Percentiles rank a stretch among this genome's conserved stretches.
phyloP scores from a whole-genome alignment of 2,113 vertebrate genomes.

The Festucalex cinctus region DNA sequence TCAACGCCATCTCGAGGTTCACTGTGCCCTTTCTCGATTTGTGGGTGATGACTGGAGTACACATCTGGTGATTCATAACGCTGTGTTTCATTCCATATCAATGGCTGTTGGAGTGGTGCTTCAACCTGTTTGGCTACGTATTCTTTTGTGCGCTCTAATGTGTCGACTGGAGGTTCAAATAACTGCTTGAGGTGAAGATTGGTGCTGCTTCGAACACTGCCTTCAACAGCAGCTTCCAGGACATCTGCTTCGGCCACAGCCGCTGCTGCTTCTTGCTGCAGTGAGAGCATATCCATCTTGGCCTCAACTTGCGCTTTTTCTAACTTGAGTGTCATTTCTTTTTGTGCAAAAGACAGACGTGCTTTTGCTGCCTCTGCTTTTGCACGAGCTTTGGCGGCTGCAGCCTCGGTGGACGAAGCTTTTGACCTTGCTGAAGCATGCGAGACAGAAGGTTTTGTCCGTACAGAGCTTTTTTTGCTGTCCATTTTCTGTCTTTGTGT shows the following conservation, averaged over 20 bases:
- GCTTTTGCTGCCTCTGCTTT: slow-evolving; percentile 8
- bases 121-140: neutral
- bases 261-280: slow-evolving; percentile 5
- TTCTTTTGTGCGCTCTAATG: slow-evolving; percentile 3
- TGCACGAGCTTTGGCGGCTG: neutral
- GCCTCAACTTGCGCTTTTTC: slow-evolving; percentile 4
- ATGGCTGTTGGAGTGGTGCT: neutral
- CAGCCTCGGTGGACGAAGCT: neutral
- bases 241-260: neutral
- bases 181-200: neutral
- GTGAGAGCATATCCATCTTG: neutral
- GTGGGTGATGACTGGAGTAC: neutral
- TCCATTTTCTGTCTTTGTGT: neutral
- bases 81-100: neutral
- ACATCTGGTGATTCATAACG: neutral
- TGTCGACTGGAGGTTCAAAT: neutral
- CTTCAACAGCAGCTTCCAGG: neutral
- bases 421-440: neutral
- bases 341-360: neutral
- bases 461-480: neutral
- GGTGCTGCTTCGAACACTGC: neutral
- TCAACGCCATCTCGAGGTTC: neutral
- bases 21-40: neutral
- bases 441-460: neutral
- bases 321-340: slow-evolving; percentile 4